Base-by-base conservation (phyloP, 2,888 invertebrate genomes). In the Athalia rosae region DNA sequence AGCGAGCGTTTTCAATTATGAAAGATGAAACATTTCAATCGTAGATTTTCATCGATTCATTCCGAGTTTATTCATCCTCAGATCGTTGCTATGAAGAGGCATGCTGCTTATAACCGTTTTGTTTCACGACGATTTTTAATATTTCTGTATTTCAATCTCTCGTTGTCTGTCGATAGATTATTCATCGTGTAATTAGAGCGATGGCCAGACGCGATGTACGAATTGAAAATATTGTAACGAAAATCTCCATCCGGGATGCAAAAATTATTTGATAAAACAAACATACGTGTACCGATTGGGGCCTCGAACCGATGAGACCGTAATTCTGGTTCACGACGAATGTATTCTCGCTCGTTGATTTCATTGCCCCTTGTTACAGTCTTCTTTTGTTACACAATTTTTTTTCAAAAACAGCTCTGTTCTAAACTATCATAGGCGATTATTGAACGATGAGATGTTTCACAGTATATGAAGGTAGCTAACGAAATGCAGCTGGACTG, bases 1-100 rank as follows among this genome's bases (percentile, higher is more conserved):
- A 73, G 80, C 80, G 79, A 79, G 69, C 79, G 79, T 62, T 66
- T 43, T 43, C 45, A 53, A 53, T 15, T 13, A 69, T 53, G 47
- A 15, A 13, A 8, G 43, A 69, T 69, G 53, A n/a, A 69, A 69
- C n/a, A 41, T 59, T 28, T 61, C 50, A 62, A 28, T 76, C 74
- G 28, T 74, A 4, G 6, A 7, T 13, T 41, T 41, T 13, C 56
- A 50, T n/a, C n/a, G n/a, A n/a, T 28, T 28, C 28, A 28, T 28
- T n/a, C n/a, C n/a, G n/a, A n/a, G n/a, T n/a, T 28, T 28, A 28
- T 28, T 28, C 28, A 28, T 28, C 28, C n/a, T 6, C 4, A 7
- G 3, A 56, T 28, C 15, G 48, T 62, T 7, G 9, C 9, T 53
- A 9, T n/a, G 4, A 53, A 62, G 41, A 41, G 3, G 41, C 8